Base-by-base conservation (phyloP, 2,888 invertebrate species). In the Rhopalosiphum nymphaeae region DNA sequence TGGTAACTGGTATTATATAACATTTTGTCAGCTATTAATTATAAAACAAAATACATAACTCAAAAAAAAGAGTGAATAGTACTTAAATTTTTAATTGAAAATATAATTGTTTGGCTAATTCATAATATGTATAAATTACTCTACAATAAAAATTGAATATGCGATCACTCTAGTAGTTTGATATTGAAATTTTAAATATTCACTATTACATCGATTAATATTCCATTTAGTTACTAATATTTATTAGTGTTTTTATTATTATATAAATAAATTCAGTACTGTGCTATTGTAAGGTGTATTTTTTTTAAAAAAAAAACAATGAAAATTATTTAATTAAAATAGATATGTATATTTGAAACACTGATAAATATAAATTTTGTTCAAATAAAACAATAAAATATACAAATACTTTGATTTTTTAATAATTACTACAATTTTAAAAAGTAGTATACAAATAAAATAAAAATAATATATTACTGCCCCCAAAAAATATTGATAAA, bases 281-380 rank as follows among this genome's bases (percentile, higher is more conserved):
- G n/a, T 16, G 4, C 4, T n/a, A 53, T 53, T 53, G 53, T 53
- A 53, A 78, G 5, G 36, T 21, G 36, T 78, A 4, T 78, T 78
- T 16, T 5, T 16, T 16, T 5, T 16, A 21, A 78, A 78, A 88
- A 92, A 61, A 92, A 88, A 26, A 29, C 42, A 61, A 67, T 78
- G 78, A 44, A 89, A 42, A n/a, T 89, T 44, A 84, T 44, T n/a
- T 57, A 85, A 85, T 91, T 85, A 85, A 90, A 46, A 78, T 53
- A 78, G 49, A 78, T 86, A 5, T 0, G 86, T 92, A 36, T 87
- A 92, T 61, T 92, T 67, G 13, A 91, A 49, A 44, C 16, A 44
- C 78, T 84, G 49, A 42, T 42, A 42, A 84, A 53, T 26, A 16
- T 78, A 84, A 42, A 36, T 61, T 53, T 29, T 7, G 16, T 57